These are phyloP conservation scores for Malaclemys terrapin DNA, from an alignment of 2,113 vertebrate genomes.

Conservation along the genomic window DNA sequence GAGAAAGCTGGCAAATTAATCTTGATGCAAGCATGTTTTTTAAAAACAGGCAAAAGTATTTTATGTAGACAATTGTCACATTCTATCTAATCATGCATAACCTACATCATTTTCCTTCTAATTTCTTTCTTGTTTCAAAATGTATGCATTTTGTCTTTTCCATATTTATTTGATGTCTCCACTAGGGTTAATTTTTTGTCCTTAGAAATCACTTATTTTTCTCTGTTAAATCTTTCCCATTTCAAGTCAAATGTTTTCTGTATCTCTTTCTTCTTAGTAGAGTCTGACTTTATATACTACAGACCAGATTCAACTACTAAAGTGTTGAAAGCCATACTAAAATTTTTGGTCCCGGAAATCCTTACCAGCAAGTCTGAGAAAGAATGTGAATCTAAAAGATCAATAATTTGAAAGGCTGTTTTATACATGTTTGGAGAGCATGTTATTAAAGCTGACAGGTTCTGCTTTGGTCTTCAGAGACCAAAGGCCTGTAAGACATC, in stretches of 20 bases:
- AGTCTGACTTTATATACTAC: conserved; percentile 31
- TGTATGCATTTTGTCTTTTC: conserved; percentile 59
- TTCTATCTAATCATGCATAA: conserved; percentile 48
- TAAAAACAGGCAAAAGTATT: conserved; percentile 25
- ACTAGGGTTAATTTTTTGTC: conserved; percentile 2
- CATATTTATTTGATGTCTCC: conserved; percentile 39
- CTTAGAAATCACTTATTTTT: not conserved
- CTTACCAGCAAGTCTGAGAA: conserved; percentile 12
- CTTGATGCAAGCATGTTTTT: conserved; percentile 19
- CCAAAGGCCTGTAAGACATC: not conserved
- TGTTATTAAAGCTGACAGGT: not conserved
- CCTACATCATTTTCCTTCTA: conserved; percentile 34
- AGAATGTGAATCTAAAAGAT: conserved; percentile 29
- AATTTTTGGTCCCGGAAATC: conserved; percentile 31
- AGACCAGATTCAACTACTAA: conserved; percentile 30
- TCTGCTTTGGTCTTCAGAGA: conserved; percentile 44
- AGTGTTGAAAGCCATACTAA: conserved; percentile 51
- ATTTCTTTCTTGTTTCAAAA: conserved; percentile 54
- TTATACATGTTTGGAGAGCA: conserved; percentile 9
- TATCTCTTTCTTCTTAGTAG: conserved; percentile 41
- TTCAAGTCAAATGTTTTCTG: conserved; percentile 47
- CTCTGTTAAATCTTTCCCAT: conserved; percentile 32
- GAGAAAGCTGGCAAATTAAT: conserved; percentile 67
- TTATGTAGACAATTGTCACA: conserved; percentile 40
- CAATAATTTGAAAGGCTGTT: conserved; percentile 23